phyloP scores from a whole-genome alignment of 2,113 vertebrate species.

The Emydocephalus ijimae region DNA sequence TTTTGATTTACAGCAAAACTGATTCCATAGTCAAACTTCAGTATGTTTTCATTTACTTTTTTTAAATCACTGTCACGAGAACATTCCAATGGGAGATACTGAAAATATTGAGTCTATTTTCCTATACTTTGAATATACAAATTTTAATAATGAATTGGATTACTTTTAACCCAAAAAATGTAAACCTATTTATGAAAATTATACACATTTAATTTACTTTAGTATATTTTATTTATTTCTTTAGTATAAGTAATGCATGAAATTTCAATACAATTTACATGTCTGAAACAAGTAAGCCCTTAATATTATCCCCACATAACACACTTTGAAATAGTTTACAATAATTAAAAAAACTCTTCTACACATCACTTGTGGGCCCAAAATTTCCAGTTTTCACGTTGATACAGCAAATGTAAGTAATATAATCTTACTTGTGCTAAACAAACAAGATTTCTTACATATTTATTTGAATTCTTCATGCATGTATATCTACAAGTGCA shows the following conservation, averaged over 20 bases:
- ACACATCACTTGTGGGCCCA: neutral
- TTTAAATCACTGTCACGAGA: slow-evolving; percentile 38
- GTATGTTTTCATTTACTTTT: slow-evolving; percentile 29
- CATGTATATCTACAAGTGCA: too few relatives aligned
- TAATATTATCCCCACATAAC: slow-evolving; percentile 12
- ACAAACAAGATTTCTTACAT: neutral
- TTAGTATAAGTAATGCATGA: neutral
- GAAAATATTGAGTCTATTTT: slow-evolving; percentile 12
- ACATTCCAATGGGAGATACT: neutral
- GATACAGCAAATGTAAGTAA: neutral
- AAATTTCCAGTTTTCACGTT: neutral
- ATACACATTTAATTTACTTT: slow-evolving; percentile 35
- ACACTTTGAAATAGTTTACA: neutral
- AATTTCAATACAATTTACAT: slow-evolving; percentile 25
- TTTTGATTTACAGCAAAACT: slow-evolving; percentile 34
- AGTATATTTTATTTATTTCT: neutral
- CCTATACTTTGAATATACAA: slow-evolving; percentile 43
- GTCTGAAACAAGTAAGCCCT: slow-evolving; percentile 20
- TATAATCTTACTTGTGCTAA: neutral
- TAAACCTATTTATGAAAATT: slow-evolving; percentile 42
- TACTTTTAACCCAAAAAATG: slow-evolving; percentile 53
- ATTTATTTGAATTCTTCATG: too few relatives aligned
- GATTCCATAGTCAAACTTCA: slow-evolving; percentile 25
- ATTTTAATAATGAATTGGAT: slow-evolving; percentile 31
- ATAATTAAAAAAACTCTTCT: neutral